phyloP scores from a whole-genome alignment of 2,888 invertebrate species.

The Sphaerophoria taeniata region DNA sequence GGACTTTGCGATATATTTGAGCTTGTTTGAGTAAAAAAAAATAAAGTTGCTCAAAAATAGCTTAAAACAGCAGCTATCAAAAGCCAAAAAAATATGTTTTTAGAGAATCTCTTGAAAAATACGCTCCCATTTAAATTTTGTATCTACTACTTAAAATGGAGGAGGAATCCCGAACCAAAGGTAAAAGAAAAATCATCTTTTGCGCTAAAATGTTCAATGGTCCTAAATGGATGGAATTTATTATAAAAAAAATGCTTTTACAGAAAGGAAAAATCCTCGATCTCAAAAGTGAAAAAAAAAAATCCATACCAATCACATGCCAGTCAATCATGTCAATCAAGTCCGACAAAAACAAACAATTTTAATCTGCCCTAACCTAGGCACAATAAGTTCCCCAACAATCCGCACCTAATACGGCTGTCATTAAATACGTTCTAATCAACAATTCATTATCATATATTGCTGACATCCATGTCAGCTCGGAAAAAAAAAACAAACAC shows the following conservation, averaged over 20 bases:
- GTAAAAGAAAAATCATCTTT: too few relatives aligned
- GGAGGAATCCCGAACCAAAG: too few relatives aligned
- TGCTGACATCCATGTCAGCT: constrained; percentile 67
- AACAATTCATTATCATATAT: constrained; percentile 62
- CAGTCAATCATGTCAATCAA: constrained; percentile 38
- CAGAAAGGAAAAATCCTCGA: background rate
- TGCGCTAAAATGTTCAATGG: too few relatives aligned
- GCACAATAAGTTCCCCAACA: background rate
- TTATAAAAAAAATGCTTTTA: background rate
- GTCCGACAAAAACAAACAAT: constrained; percentile 29
- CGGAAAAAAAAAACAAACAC: constrained; percentile 3
- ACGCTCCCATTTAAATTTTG: too few relatives aligned
- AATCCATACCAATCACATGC: constrained; percentile 5
- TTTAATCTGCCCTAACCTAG: constrained; percentile 8
- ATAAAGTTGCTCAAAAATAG: too few relatives aligned
- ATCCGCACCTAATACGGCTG: constrained; percentile 54
- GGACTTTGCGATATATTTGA: background rate
- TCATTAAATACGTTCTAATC: constrained; percentile 48
- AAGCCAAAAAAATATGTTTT: too few relatives aligned
- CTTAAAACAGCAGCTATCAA: too few relatives aligned
- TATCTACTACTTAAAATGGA: too few relatives aligned
- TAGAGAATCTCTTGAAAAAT: too few relatives aligned
- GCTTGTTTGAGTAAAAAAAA: too few relatives aligned
- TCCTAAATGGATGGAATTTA: too few relatives aligned
- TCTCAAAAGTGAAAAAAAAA: background rate